Percentiles rank a stretch among this genome's conserved stretches.
These are phyloP conservation scores for Blera fallax DNA, from an alignment of 2,888 invertebrate genomes.

Conservation along the genomic window DNA sequence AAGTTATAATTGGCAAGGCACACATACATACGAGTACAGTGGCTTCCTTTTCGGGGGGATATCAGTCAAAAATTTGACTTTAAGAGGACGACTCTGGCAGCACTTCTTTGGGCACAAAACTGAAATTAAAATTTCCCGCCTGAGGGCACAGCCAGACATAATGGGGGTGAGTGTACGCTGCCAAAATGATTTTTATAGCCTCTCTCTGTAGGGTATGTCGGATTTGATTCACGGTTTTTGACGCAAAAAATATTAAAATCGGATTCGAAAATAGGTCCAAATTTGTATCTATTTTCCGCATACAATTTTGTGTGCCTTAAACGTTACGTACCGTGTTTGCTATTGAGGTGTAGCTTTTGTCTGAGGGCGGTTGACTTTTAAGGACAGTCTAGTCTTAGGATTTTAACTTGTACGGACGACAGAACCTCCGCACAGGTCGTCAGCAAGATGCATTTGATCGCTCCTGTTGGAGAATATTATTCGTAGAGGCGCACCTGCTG, in stretches of 20 bases:
- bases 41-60: conserved; percentile 6
- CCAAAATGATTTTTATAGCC: conserved; percentile 31
- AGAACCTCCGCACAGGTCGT: too few species aligned
- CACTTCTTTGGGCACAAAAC: conserved; percentile 60
- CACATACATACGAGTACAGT: not conserved
- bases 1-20: conserved; percentile 68
- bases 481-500: too few species aligned
- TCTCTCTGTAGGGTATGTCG: conserved; percentile 18
- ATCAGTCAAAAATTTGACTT: conserved; percentile 64
- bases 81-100: conserved; percentile 51
- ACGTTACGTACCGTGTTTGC: too few species aligned
- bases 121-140: conserved; percentile 69
- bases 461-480: too few species aligned
- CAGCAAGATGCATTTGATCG: too few species aligned
- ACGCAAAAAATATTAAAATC: not conserved
- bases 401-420: too few species aligned
- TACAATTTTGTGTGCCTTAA: too few species aligned
- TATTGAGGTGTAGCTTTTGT: too few species aligned
- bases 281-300: too few species aligned
- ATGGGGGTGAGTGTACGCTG: conserved; percentile 24
- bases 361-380: too few species aligned
- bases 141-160: conserved; percentile 64
- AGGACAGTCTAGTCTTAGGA: too few species aligned
- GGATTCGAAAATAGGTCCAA: too few species aligned
- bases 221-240: not conserved